These are phyloP conservation scores for Diarsia brunnea DNA, from an alignment of 2,888 invertebrate genomes.

Conservation along the genomic window DNA sequence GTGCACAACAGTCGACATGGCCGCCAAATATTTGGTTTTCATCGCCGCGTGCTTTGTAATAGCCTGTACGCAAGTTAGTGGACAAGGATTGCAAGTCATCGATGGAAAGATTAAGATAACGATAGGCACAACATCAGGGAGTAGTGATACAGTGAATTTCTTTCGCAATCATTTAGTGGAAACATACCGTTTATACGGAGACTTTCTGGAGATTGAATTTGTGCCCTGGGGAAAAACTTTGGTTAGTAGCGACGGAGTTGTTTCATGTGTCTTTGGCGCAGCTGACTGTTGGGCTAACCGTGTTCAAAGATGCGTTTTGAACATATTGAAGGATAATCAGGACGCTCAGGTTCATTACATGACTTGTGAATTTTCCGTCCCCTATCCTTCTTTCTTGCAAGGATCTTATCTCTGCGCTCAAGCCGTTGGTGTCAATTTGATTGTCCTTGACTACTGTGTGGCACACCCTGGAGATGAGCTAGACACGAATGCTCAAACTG, in stretches of 20 bases:
- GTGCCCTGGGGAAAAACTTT: constrained; percentile 85
- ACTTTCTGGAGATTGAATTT: constrained; percentile 82
- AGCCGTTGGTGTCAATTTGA: constrained; percentile 75
- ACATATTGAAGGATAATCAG: constrained; percentile 76
- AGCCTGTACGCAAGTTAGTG: constrained; percentile 49
- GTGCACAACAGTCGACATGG: constrained; percentile 67
- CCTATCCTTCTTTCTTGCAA: constrained; percentile 71
- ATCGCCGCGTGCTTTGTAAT: constrained; percentile 58
- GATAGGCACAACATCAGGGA: constrained; percentile 80
- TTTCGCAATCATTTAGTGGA: constrained; percentile 74
- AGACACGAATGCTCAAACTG: constrained; percentile 75
- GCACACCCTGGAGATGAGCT: constrained; percentile 74
- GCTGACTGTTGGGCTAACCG: constrained; percentile 86
- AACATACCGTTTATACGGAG: constrained; percentile 76
- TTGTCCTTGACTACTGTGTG: constrained; percentile 80
- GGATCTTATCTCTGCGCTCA: constrained; percentile 80
- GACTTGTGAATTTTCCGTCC: constrained; percentile 81
- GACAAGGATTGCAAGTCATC: constrained; percentile 70
- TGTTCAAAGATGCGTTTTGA: constrained; percentile 82
- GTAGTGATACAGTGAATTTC: constrained; percentile 79
- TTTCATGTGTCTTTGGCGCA: constrained; percentile 78
- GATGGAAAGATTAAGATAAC: constrained; percentile 82
- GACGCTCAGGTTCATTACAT: constrained; percentile 83
- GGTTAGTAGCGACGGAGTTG: constrained; percentile 69
- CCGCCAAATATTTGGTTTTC: constrained; percentile 54